Conservation (phyloP, 1,140 invertebrate species). For the Mercenaria mercenaria region DNA sequence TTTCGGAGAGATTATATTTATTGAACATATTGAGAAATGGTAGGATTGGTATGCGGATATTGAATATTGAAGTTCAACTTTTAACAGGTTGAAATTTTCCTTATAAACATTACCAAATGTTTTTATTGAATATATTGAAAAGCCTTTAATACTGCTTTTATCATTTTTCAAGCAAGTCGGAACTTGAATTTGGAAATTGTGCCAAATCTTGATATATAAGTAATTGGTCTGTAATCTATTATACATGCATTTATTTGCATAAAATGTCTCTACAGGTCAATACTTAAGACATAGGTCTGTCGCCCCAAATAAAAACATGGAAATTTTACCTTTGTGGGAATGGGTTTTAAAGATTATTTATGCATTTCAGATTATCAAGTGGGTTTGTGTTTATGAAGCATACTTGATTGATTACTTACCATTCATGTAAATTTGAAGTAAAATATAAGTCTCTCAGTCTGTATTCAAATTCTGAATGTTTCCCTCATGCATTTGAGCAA, state of each 20-base stretch:
- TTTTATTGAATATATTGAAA: slow-evolving; percentile 17
- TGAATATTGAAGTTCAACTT: background rate
- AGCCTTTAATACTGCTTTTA: background rate
- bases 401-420: no score
- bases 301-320: background rate
- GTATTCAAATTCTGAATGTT: no score
- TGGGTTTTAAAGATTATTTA: background rate
- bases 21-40: no score
- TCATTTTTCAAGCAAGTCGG: background rate
- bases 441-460: no score
- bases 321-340: slow-evolving; percentile 10
- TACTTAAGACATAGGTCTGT: background rate
- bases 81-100: slow-evolving; percentile 12
- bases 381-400: no score
- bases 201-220: background rate
- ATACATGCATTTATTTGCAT: slow-evolving; percentile 23
- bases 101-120: background rate
- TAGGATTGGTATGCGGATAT: background rate
- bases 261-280: background rate
- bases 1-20: no score
- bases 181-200: background rate
- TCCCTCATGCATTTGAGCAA: no score
- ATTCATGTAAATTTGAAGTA: no score
- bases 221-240: slow-evolving; percentile 19
- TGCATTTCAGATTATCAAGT: background rate